These are phyloP conservation scores for Tyrannus savana DNA, from an alignment of 2,113 vertebrate genomes.

Conservation along the genomic window DNA sequence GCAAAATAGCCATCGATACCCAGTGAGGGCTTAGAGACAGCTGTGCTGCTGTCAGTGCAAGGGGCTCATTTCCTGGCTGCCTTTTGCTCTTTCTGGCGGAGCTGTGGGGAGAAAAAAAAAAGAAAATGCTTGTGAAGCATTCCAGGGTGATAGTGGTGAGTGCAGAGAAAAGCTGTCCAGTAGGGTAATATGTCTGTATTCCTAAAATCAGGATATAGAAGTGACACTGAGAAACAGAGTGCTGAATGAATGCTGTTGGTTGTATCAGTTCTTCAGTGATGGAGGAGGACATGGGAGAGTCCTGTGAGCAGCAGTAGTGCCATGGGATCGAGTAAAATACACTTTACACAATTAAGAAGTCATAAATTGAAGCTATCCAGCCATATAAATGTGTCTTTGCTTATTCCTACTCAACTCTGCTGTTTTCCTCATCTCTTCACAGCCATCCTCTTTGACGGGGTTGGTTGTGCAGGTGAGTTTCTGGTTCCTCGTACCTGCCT, in stretches of 20 bases:
- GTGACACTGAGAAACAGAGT: background rate
- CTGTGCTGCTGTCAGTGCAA: background rate
- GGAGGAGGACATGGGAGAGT: background rate
- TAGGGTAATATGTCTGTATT: background rate
- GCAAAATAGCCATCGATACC: background rate
- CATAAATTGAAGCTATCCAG: background rate
- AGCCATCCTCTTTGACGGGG: background rate
- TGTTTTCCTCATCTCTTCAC: background rate
- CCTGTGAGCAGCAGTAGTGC: background rate
- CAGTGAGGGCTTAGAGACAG: background rate
- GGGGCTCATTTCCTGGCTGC: background rate
- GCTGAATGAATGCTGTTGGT: background rate
- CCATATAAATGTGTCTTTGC: background rate
- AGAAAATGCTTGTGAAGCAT: background rate
- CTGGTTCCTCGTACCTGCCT: background rate
- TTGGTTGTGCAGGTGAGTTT: background rate
- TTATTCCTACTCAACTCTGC: background rate
- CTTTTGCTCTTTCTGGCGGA: background rate
- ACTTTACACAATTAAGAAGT: background rate
- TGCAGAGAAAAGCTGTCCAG: background rate
- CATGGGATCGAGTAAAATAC: background rate
- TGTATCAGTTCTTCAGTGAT: background rate
- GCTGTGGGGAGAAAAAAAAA: background rate
- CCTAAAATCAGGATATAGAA: background rate
- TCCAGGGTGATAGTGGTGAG: background rate